Conservation (phyloP, 1,140 invertebrate species). For the Conus ventricosus region DNA sequence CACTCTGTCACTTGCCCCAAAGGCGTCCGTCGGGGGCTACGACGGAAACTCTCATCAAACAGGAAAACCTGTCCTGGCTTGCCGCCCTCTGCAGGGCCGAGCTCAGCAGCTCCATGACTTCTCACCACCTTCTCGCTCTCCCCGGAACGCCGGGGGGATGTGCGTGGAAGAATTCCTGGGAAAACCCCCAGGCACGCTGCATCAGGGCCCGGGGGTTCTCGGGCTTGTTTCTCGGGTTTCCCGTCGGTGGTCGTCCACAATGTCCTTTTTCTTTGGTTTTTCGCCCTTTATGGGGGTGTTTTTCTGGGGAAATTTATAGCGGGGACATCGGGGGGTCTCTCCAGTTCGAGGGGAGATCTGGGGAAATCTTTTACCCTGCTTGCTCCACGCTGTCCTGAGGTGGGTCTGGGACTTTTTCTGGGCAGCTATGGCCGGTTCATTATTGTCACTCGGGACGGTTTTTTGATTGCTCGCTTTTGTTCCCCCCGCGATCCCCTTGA, state of each 20-base stretch:
- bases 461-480: not conserved
- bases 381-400: not conserved
- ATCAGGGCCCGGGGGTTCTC: constrained; percentile 63
- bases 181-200: constrained; percentile 82
- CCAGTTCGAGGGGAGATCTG: not conserved
- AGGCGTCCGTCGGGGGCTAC: constrained; percentile 36
- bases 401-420: not conserved
- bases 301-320: not conserved
- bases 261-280: not conserved
- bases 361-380: not conserved
- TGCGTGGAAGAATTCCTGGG: constrained; percentile 81
- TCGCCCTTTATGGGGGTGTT: not conserved
- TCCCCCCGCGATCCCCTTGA: not conserved
- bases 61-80: constrained; percentile 48
- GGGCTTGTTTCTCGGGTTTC: constrained; percentile 35
- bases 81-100: constrained; percentile 2
- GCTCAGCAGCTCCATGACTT: constrained; percentile 51
- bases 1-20: not conserved
- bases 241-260: not conserved
- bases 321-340: not conserved
- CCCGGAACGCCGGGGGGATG: constrained; percentile 74
- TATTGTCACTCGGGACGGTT: not conserved
- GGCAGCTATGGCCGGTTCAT: not conserved
- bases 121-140: constrained; percentile 54
- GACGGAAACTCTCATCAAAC: constrained; percentile 43